Evolutionary conservation across 2,888 invertebrate species (phyloP), one percentile per base, ranked within the genome.

Genomic region (Ophion slaviceki): DNA sequence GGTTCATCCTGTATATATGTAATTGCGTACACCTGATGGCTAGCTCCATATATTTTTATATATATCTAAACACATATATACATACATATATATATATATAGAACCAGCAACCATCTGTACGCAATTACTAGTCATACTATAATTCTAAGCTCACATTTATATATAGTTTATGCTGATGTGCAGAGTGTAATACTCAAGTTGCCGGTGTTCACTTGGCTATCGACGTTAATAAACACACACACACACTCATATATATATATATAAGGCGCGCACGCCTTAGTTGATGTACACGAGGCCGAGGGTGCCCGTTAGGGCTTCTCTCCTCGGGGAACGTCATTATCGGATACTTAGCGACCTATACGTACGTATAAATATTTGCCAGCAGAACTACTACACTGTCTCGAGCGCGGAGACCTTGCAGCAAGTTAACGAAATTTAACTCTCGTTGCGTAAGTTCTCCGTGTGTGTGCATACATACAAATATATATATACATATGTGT

Each of bases 341-440:
- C 53, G 72, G 81, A 81, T 83, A 74, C 77, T 82, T 77, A 77
- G 72, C 74, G 67, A 53, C 40, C 67, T 78, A 59, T 77, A 67
- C 62, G 75, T 61, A 57, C 7, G n/a, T 62, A 64, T 20, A 59
- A 75, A 70, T 61, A 70, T 68, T 83, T 75, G 83, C 74, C 75
- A 70, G 74, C n/a, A 57, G 45, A 74, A 67, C 45, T 80, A 40
- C 72, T 53, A 5, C 53, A 28, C 62, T 68, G 57, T 74, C 74
- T 61, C 45, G 74, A 79, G 75, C 70, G 72, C 59, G 57, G 62
- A 83, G 82, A 86, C 86, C 86, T 86, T 86, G 86, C 83, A 83
- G 61, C 83, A 77, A 83, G 83, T 86, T 86, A 86, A 83, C 86
- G 83, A 86, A 86, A 86, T 86, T 86, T 86, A 86, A 53, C 83